Base-by-base conservation (phyloP, 2,888 invertebrate species). In the Linhomoeus sp. region DNA sequence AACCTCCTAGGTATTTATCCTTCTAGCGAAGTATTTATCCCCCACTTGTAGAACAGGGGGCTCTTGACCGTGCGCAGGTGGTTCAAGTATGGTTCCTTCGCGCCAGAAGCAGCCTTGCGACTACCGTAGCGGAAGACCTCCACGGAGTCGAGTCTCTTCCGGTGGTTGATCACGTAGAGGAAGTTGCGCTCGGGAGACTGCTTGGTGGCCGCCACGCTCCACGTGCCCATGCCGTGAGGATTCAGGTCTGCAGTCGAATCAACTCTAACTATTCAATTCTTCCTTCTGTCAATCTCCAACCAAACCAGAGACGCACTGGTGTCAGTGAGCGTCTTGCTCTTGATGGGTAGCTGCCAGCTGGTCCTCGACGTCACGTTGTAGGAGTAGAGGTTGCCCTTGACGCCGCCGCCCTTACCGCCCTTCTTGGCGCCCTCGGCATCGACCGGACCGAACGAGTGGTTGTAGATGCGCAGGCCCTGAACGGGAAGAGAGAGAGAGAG, bases 161-260 rank as follows among this genome's bases (percentile, higher is more conserved):
- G 26, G 33, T 50, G 50, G 37, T 50, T 50, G 19, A 50, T 37
- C 3, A 50, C 40, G 29, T 29, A 48, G 2, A 49, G 26, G 9
- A 14, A 29, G 15, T 12, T 37, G n/a, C n/a, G n/a, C 19, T 37
- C 17, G 9, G 25, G 12, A 15, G 17, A 5, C 25, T 24, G 19
- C 26, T 41, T 37, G 19, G 14, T 43, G 37, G 7, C n/a, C 37
- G 24, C 38, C 17, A 26, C 48, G 14, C 19, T 20, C 38, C 26
- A 46, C 23, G 33, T n/a, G 25, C 20, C 12, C 2, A 50, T 22
- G 22, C 50, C 50, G n/a, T 50, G 50, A 2, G 50, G 50, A 46
- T 46, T 45, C 42, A 49, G 46, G 5, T 29, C 29, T 29, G 29
- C 5, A 29, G 7, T 9, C 5, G 29, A 29, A 12, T n/a, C n/a